Base-by-base conservation (phyloP, 1,140 invertebrate species). In the Trialeurodes vaporariorum region DNA sequence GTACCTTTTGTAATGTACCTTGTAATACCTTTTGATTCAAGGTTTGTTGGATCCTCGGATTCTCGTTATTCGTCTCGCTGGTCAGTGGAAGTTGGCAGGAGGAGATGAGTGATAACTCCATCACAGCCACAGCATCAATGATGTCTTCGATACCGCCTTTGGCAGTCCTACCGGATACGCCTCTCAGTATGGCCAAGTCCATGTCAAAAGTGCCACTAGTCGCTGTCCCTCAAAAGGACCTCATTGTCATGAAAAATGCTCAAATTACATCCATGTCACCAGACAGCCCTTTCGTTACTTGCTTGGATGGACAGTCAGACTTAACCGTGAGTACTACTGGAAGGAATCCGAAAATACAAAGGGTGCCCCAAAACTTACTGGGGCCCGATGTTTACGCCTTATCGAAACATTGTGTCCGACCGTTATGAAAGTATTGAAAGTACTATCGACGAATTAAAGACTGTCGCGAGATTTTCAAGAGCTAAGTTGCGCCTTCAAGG, bases 251-350 rank as follows among this genome's bases (percentile, higher is more conserved):
- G 63, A 49, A 59, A 21, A 68, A 71, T 21, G 69, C 67, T 9
- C 69, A 72, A 25, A 73, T 73, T 59, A 71, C 67, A 25, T 62
- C 69, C 0, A 66, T 71, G 11, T 73, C 72, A 2, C 64, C 67
- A 22, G 70, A 70, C 0, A 63, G 69, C 64, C 71, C 72, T 21
- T 27, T 73, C 21, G 72, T 73, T 27, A 72, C 69, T 5, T 72
- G 69, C 63, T 49, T 9, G 5, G 17, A 49, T 17, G 5, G 17
- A 49, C 34, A 17, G 5, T 9, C 34, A 5, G 34, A 17, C 5
- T 17, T 49, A 5, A 49, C 34, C 5, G 34, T 49, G 17, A 49
- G 34, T 49, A n/a, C n/a, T n/a, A n/a, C n/a, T n/a, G n/a, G n/a
- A n/a, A n/a, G n/a, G n/a, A n/a, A n/a, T n/a, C n/a, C n/a, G n/a